A percentile compares a stretch with the other conserved stretches of the same genome.
Evolutionary conservation across 2,888 invertebrate genomes (phyloP).

Genomic region (Drosophila kambysellisi): DNA sequence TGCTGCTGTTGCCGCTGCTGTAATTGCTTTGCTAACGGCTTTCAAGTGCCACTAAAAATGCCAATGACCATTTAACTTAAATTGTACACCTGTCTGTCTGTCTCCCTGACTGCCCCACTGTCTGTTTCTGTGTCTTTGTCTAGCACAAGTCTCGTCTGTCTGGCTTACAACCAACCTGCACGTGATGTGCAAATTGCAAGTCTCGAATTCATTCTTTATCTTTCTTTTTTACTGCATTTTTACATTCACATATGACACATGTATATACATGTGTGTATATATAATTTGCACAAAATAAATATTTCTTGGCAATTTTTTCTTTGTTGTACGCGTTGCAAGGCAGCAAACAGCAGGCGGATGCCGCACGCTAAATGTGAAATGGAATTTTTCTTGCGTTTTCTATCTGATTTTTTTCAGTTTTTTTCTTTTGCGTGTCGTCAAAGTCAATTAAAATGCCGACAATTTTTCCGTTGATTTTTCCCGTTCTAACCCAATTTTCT

Average conservation of each 20-base stretch:
- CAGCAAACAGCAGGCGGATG: conserved; percentile 21
- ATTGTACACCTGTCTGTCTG: conserved; percentile 8
- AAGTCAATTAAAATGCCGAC: conserved; percentile 60
- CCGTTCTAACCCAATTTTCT: conserved; percentile 61
- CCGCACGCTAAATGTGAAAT: conserved; percentile 31
- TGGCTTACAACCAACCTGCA: conserved; percentile 34
- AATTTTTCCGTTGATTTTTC: conserved; percentile 36
- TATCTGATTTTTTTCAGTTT: conserved; percentile 9
- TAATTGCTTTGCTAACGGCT: conserved; percentile 52
- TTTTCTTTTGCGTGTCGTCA: conserved; percentile 38
- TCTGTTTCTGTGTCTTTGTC: conserved; percentile 16
- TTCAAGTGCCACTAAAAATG: conserved; percentile 61
- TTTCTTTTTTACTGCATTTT: conserved; percentile 17
- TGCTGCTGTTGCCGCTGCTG: conserved; percentile 23
- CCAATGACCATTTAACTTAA: conserved; percentile 67
- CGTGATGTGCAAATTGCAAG: conserved; percentile 30
- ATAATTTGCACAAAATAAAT: conserved; percentile 39
- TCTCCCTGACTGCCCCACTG: conserved; percentile 19
- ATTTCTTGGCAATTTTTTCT: conserved; percentile 20
- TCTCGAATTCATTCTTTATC: conserved; percentile 16
- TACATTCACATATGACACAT: conserved; percentile 1
- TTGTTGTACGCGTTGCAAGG: conserved; percentile 18
- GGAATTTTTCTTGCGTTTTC: conserved; percentile 36
- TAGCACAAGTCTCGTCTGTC: conserved; percentile 21
- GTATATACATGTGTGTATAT: conserved; percentile 2